Evolutionary conservation across 1,140 invertebrate genomes (phyloP).

Genomic region (Matsumurasca onukii): DNA sequence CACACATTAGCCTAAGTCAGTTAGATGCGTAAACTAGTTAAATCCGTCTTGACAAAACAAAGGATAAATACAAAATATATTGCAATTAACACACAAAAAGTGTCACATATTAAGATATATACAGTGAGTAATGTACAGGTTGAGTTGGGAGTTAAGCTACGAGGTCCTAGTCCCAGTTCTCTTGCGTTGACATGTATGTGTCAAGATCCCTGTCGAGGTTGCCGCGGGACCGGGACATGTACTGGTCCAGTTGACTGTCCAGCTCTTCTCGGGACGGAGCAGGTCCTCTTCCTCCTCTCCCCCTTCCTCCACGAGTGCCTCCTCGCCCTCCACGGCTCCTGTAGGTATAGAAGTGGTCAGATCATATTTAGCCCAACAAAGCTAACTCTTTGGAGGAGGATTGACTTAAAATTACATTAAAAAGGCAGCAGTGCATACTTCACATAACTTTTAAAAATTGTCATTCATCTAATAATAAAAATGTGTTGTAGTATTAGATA

Average conservation of each 20-base stretch:
- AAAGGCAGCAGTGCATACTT: too few relatives aligned
- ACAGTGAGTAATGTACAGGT: constrained; percentile 1
- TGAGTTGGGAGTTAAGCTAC: not conserved
- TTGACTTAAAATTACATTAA: too few relatives aligned
- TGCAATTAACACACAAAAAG: too few relatives aligned
- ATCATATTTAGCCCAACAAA: too few relatives aligned
- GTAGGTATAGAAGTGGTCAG: not conserved
- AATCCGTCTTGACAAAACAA: too few relatives aligned
- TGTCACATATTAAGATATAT: too few relatives aligned
- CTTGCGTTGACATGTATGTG: constrained; percentile 49
- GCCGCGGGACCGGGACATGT: constrained; percentile 59
- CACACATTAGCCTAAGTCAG: too few relatives aligned
- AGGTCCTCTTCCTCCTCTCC: constrained; percentile 13
- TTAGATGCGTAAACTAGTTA: too few relatives aligned
- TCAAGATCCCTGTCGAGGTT: constrained; percentile 55
- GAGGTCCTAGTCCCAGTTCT: not conserved
- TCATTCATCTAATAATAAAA: too few relatives aligned
- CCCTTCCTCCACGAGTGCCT: constrained; percentile 9
- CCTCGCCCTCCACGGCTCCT: not conserved
- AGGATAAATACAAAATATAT: too few relatives aligned
- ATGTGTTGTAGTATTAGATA: too few relatives aligned
- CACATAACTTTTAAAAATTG: too few relatives aligned
- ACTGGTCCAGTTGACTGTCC: constrained; percentile 59
- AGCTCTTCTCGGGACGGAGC: constrained; percentile 55
- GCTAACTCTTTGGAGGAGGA: not conserved